phyloP scores from a whole-genome alignment of 2,888 invertebrate genomes.

The Loripinus fragilis region DNA sequence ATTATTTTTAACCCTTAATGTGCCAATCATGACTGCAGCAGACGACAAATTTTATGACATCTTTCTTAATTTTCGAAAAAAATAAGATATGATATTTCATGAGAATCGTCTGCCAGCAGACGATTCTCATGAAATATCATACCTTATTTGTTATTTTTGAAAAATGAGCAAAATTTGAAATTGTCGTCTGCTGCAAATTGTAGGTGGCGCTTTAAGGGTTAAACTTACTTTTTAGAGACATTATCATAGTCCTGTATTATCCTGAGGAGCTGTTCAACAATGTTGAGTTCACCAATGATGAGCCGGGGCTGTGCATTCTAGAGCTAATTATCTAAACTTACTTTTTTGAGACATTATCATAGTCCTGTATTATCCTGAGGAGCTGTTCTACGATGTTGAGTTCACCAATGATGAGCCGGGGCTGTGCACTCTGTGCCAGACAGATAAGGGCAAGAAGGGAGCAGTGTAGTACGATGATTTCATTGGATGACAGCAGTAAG shows the following conservation, averaged over 20 bases:
- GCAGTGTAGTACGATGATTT: conserved; percentile 82
- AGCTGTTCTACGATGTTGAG: conserved; percentile 80
- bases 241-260: conserved; percentile 82
- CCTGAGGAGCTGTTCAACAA: conserved; percentile 78
- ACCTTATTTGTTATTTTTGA: too few relatives aligned
- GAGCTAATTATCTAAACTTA: conserved; percentile 72
- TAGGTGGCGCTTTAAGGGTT: too few relatives aligned
- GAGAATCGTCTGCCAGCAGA: too few relatives aligned
- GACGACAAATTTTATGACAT: too few relatives aligned
- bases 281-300: conserved; percentile 79
- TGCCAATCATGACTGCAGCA: too few relatives aligned
- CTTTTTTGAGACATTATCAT: conserved; percentile 82
- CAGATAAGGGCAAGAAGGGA: conserved; percentile 81
- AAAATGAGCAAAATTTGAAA: too few relatives aligned
- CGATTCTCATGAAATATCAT: too few relatives aligned
- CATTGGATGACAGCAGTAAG: conserved; percentile 77
- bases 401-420: conserved; percentile 77
- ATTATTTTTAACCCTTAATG: too few relatives aligned
- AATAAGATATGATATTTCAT: too few relatives aligned
- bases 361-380: conserved; percentile 81
- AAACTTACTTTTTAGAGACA: conserved; percentile 78
- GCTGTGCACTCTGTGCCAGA: conserved; percentile 79
- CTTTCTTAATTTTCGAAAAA: too few relatives aligned
- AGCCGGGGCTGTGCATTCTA: conserved; percentile 77
- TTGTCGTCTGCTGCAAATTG: too few relatives aligned